Percentiles rank a stretch among this genome's conserved stretches.
Evolutionary conservation across 2,888 invertebrate species (phyloP).

Genomic region (Lymantria monacha): DNA sequence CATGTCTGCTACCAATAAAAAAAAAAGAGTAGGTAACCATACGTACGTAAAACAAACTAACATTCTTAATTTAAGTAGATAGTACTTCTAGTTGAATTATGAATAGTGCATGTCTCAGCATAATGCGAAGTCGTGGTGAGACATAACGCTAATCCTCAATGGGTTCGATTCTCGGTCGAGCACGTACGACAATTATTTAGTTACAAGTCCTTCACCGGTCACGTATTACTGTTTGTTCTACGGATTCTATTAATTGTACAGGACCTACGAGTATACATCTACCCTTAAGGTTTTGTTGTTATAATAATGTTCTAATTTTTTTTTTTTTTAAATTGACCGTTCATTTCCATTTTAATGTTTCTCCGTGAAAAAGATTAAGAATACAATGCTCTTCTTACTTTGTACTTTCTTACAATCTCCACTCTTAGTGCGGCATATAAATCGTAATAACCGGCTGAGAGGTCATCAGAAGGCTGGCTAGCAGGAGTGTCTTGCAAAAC

Average conservation of each 20-base stretch:
- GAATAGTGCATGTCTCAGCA: constrained; percentile 42
- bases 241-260: constrained; percentile 34
- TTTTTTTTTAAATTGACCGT: too few relatives aligned
- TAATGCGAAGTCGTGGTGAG: constrained; percentile 47
- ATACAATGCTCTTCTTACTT: too few relatives aligned
- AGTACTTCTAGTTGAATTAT: constrained; percentile 19
- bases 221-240: constrained; percentile 43
- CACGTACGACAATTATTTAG: constrained; percentile 45
- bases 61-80: constrained; percentile 15
- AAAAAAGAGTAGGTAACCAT: too few relatives aligned
- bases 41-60: too few relatives aligned
- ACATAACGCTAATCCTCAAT: constrained; percentile 54
- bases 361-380: too few relatives aligned
- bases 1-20: too few relatives aligned
- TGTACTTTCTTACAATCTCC: too few relatives aligned
- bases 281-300: constrained; percentile 22
- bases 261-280: constrained; percentile 18
- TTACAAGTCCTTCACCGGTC: constrained; percentile 33
- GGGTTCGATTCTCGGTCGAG: constrained; percentile 39
- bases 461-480: too few relatives aligned
- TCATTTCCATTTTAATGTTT: too few relatives aligned
- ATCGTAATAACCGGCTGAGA: too few relatives aligned
- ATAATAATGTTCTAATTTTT: neutral
- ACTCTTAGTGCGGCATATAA: too few relatives aligned
- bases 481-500: too few relatives aligned